Percentiles rank a stretch among this genome's conserved stretches.
Evolutionary conservation across 2,113 vertebrate species (phyloP).

Genomic region (Artemisiospiza belli): DNA sequence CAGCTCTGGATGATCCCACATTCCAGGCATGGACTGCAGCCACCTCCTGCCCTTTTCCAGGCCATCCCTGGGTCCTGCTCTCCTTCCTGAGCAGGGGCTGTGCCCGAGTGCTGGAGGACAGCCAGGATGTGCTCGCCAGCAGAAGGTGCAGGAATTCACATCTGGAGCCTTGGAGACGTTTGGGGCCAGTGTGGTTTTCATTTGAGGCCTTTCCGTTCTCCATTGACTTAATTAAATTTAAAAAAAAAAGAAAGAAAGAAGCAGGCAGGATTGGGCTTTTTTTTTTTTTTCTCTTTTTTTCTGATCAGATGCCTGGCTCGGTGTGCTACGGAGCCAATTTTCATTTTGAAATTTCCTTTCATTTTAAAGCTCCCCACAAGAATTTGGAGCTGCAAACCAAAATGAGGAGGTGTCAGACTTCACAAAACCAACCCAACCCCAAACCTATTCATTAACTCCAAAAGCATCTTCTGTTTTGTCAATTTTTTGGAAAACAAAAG

Average conservation of each 20-base stretch:
- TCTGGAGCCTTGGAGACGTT: not conserved
- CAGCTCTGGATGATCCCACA: fast-evolving
- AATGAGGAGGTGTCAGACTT: not conserved
- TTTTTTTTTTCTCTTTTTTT: not conserved
- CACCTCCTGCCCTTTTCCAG: not conserved
- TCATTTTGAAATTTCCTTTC: not conserved
- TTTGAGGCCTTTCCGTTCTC: constrained; percentile 1
- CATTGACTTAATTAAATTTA: constrained; percentile 11
- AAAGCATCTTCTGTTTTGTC: not conserved
- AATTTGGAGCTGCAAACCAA: not conserved
- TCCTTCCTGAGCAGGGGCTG: not conserved
- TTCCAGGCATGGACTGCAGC: not conserved
- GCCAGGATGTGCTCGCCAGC: not conserved
- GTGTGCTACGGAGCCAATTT: not conserved
- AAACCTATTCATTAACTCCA: not conserved
- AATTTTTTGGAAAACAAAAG: not conserved
- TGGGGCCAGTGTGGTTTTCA: constrained; percentile 12
- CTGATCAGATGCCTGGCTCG: not conserved
- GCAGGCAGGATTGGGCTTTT: not conserved
- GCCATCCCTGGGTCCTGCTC: not conserved
- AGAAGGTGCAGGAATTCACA: constrained; percentile 35
- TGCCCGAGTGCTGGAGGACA: not conserved
- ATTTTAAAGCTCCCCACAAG: not conserved
- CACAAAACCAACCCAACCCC: not conserved
- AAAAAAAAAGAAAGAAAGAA: not conserved